Evolutionary conservation across 2,113 vertebrate genomes (phyloP).

Genomic region (Xenus cinereus): DNA sequence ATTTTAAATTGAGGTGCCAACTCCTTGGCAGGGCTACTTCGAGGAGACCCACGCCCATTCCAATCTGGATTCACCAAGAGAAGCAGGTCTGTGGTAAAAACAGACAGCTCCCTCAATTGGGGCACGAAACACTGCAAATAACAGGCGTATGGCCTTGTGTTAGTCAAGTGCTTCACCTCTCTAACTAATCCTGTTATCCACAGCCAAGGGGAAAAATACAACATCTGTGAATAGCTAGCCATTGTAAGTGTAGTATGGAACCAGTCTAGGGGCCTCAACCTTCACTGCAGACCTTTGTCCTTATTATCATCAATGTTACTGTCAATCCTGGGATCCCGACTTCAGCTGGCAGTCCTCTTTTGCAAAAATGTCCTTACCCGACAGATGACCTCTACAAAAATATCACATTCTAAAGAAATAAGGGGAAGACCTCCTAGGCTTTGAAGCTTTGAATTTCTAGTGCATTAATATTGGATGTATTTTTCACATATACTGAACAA

Average conservation of each 20-base stretch:
- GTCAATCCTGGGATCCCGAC: not conserved
- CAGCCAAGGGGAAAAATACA: not conserved
- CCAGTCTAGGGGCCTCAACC: not conserved
- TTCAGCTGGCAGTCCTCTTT: not conserved
- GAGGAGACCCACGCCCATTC: not conserved
- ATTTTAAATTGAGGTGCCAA: not conserved
- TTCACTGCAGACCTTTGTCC: not conserved
- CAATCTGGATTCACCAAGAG: not conserved
- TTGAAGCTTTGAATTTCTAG: not conserved
- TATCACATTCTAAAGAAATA: not conserved
- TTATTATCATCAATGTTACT: not conserved
- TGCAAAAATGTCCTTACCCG: not conserved
- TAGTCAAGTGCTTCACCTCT: not conserved
- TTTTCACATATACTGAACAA: not conserved
- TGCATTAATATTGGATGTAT: not conserved
- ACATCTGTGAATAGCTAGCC: not conserved
- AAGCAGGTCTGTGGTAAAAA: not conserved
- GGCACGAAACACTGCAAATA: not conserved
- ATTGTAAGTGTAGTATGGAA: fast-evolving
- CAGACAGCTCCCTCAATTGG: not conserved
- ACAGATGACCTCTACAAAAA: not conserved
- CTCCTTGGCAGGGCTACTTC: not conserved
- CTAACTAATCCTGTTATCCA: not conserved
- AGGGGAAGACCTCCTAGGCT: not conserved
- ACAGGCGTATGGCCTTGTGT: not conserved